Base-by-base conservation (phyloP, 2,888 invertebrate species). In the Odontothrips loti region DNA sequence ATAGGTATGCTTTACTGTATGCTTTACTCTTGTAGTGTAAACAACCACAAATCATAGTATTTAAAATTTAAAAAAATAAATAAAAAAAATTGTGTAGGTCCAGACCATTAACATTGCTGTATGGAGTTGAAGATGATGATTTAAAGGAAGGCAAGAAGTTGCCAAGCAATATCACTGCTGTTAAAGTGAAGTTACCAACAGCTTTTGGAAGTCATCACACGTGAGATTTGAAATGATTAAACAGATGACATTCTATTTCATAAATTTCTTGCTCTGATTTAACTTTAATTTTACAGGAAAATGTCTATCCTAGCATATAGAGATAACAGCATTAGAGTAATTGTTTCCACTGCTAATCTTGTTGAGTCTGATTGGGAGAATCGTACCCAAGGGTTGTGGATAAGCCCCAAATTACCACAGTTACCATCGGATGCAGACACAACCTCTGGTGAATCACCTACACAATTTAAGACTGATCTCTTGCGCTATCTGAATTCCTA, bases 341-440 rank as follows among this genome's bases (percentile, higher is more conserved):
- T 97, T 0, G 91, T 98, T 51, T 95, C 95, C 0, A 98, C 98
- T 0, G 96, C 98, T 0, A 99, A 99, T 89, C 89, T 98, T 6
- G 94, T 97, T 84, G 90, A 92, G 43, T 93, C 94, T 83, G 98
- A 99, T 87, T 99, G 98, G 98, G 92, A 94, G 85, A 95, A 97
- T 87, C 92, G 97, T 84, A 96, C 97, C 0, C 98, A 99, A 87
- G 97, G 97, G 91, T 95, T 97, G 15, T 98, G 98, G 98, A 90
- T 98, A 48, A 96, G 97, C 86, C 96, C 96, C 0, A 86, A 90
- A 51, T 93, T 96, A 84, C 92, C 94, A 0, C 89, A 88, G 78
- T 85, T 95, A 80, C 89, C 91, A 0, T 85, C 89, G 0, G 87
- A 88, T 1, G 88, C 91, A 0, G 89, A 89, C 83, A 88, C 88